A percentile compares a stretch with the other conserved stretches of the same genome.
phyloP scores from a whole-genome alignment of 1,140 invertebrate genomes.

The Ptiloglossa arizonensis region DNA sequence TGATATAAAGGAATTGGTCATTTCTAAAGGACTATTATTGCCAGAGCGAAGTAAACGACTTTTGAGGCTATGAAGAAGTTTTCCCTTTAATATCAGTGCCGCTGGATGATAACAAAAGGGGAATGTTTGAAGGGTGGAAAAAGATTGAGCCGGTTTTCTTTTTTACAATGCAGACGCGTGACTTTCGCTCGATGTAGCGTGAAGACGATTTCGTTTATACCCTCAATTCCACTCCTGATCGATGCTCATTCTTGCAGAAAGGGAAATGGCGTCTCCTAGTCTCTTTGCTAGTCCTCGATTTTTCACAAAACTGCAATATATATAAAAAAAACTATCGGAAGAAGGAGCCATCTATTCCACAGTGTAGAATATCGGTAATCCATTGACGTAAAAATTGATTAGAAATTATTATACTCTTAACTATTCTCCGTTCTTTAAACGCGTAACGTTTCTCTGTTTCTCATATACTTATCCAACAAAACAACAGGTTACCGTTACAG shows the following conservation, averaged over 20 bases:
- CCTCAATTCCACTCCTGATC: slow-evolving; percentile 43
- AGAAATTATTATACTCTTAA: neutral
- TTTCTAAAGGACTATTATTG: no score
- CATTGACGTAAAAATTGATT: neutral
- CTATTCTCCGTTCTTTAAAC: no score
- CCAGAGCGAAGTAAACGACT: neutral
- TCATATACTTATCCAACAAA: no score
- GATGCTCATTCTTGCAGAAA: slow-evolving; percentile 38
- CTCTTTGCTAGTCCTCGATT: neutral
- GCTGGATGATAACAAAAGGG: slow-evolving; percentile 22
- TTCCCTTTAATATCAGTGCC: neutral
- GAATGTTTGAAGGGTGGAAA: slow-evolving; percentile 13
- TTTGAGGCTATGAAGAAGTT: neutral
- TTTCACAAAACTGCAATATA: neutral
- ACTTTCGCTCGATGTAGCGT: slow-evolving; percentile 66
- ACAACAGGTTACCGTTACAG: no score
- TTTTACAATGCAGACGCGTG: slow-evolving; percentile 53
- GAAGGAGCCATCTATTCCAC: no score
- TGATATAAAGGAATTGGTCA: neutral
- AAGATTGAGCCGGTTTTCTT: slow-evolving; percentile 30
- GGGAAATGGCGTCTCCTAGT: neutral
- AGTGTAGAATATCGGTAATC: neutral
- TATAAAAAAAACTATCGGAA: neutral
- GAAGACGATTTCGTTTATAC: slow-evolving; percentile 61
- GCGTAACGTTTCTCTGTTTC: neutral